A percentile compares a stretch with the other conserved stretches of the same genome.
These are phyloP conservation scores for Phyllostomus hastatus DNA, from an alignment of 2,113 vertebrate genomes.

Conservation along the genomic window DNA sequence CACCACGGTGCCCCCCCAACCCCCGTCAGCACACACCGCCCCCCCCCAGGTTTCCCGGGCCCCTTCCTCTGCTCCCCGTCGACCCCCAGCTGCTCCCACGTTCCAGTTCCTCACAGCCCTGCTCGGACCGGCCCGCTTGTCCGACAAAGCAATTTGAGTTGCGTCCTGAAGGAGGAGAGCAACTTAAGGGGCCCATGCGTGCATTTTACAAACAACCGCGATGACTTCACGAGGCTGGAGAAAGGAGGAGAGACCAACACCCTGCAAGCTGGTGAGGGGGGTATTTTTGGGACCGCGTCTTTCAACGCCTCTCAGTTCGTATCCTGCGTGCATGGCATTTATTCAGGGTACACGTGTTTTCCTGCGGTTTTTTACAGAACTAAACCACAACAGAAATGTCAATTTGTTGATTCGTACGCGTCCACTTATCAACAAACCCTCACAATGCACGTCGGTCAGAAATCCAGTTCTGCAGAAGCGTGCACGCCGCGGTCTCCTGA, in stretches of 20 bases:
- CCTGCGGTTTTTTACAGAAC: background rate
- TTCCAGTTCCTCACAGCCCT: background rate
- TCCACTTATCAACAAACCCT: background rate
- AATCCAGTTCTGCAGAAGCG: background rate
- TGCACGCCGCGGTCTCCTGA: background rate
- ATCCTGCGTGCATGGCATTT: background rate
- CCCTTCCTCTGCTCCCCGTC: background rate
- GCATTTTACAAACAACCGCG: background rate
- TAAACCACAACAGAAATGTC: background rate
- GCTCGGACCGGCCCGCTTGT: background rate
- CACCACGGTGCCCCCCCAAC: too few species aligned
- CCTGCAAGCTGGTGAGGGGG: background rate
- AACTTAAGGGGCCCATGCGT: background rate
- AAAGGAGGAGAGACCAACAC: background rate
- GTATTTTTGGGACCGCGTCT: background rate
- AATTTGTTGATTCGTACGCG: fast-evolving
- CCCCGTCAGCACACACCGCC: fast-evolving
- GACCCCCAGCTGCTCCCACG: background rate
- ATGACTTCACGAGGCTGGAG: background rate
- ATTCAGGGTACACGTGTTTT: background rate
- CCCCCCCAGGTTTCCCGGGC: background rate
- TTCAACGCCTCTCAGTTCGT: background rate
- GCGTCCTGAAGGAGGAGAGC: background rate
- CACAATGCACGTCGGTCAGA: background rate
- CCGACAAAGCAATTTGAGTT: background rate